Base-by-base conservation (phyloP, 2,113 vertebrate genomes). In the Epinephelus lanceolatus region DNA sequence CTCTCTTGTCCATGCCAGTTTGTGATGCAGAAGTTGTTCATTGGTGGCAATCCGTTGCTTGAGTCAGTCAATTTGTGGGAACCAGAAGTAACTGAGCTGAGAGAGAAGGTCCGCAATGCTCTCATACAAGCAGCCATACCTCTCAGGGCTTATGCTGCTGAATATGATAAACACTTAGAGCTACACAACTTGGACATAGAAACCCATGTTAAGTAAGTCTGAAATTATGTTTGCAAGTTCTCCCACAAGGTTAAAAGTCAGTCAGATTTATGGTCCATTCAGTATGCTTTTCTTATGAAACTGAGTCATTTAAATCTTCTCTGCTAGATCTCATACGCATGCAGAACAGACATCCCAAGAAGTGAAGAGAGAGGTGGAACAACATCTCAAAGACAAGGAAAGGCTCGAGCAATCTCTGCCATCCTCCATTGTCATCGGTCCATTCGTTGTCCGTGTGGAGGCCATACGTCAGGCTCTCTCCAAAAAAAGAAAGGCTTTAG, bases 1-100 rank as follows among this genome's bases (percentile, higher is more conserved):
- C 33, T 85, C 6, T 72, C 12, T 47, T 78, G 1, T 81, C 42
- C 11, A 2, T 68, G 10, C 19, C 80, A 99, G 98, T 95, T 95
- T 87, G 95, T 99, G 77, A 90, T 99, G 95, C 92, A 96, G 90
- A 95, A 96, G 25, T 71, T 99, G 60, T 94, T 93, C n/a, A 91
- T 97, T 56, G 91, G 93, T 6, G 95, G 81, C 0, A 84, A 92
- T 6, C 94, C 90, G 1, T 47, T 96, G 71, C 93, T 99, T 72
- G 93, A 96, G 45, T 97, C 97, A 0, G 96, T 99, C 78, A 92
- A 88, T 45, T 90, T 97, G 75, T 93, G 94, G 0, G 97, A 99
- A 79, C 96, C 96, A 18, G 82, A 94, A 59, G 96, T 98, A 65
- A 90, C 67, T 15, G 92, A 96, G 65, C 88, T 97, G 21, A 95